Evolutionary conservation across 2,888 invertebrate species (phyloP).

Genomic region (Yponomeuta malinellus): DNA sequence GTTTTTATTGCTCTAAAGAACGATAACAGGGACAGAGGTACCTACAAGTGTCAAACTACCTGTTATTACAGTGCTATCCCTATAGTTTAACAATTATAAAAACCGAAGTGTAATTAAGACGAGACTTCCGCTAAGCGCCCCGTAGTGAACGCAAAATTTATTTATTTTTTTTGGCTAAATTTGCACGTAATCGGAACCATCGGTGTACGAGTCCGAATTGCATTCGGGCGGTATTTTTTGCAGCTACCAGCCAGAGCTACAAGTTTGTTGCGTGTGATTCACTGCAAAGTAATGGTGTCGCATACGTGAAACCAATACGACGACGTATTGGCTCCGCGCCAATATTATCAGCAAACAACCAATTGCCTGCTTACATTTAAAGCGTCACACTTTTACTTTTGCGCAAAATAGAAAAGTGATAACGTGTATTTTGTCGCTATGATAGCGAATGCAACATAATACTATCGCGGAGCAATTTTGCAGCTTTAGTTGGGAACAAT

Average conservation of each 20-base stretch:
- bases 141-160: too few species aligned
- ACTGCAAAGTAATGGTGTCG: slow-evolving; percentile 4
- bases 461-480: slow-evolving; percentile 2
- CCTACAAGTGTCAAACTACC: too few species aligned
- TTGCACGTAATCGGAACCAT: too few species aligned
- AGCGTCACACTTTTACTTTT: slow-evolving; percentile 16
- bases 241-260: not conserved
- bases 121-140: too few species aligned
- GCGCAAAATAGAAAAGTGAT: not conserved
- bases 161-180: too few species aligned
- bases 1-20: too few species aligned
- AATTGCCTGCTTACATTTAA: slow-evolving; percentile 21
- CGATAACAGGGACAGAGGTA: too few species aligned
- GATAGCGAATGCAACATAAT: not conserved
- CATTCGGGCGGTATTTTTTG: too few species aligned
- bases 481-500: slow-evolving; percentile 34
- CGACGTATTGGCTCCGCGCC: slow-evolving; percentile 20
- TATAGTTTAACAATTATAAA: too few species aligned
- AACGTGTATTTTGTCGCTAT: not conserved
- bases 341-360: slow-evolving; percentile 22
- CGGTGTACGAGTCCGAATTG: too few species aligned
- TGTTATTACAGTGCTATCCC: too few species aligned
- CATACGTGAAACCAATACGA: slow-evolving; percentile 16
- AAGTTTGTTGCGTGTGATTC: not conserved
- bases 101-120: too few species aligned